Base-by-base conservation (phyloP, 2,888 invertebrate genomes). In the Biston stratarius region DNA sequence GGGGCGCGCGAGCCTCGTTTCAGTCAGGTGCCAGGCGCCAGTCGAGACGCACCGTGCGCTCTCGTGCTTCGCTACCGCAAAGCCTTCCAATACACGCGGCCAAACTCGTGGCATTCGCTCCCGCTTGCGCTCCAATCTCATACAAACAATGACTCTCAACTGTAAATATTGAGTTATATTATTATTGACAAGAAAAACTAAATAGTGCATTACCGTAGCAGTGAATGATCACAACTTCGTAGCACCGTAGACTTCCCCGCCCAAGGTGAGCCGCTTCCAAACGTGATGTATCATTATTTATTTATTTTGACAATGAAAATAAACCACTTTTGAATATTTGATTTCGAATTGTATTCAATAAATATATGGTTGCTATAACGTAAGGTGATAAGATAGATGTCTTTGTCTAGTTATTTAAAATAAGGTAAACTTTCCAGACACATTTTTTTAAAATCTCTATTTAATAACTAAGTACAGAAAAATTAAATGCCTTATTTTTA, bases 1-100 rank as follows among this genome's bases (percentile, higher is more conserved):
- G 91, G 88, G 90, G 89, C 90, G 91, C 89, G 88, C 86, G 86
- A 89, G 88, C 87, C 89, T 89, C 80, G 76, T 83, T 87, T 89
- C 92, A 93, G 93, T 92, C 92, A 91, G 91, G 93, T 92, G 93
- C 85, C 88, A 81, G 84, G 87, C 93, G 92, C 89, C 92, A 88
- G 82, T 76, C 90, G 88, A 87, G 86, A 83, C 89, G 85, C 90
- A 91, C 83, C 81, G 84, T 76, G 80, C 81, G 76, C 72, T 74
- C 80, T 73, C 77, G 63, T 69, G 79, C 77, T 74, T 70, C 69
- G 75, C 72, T 74, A 86, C 84, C 75, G 73, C 78, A 77, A 81
- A 86, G 85, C 87, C 89, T 88, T 82, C 82, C 79, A 79, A 77
- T 75, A 76, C 70, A 67, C 73, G 74, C 79, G 80, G 79, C 81